Conservation (phyloP, 2,888 invertebrate genomes). For the Sycophila texana region DNA sequence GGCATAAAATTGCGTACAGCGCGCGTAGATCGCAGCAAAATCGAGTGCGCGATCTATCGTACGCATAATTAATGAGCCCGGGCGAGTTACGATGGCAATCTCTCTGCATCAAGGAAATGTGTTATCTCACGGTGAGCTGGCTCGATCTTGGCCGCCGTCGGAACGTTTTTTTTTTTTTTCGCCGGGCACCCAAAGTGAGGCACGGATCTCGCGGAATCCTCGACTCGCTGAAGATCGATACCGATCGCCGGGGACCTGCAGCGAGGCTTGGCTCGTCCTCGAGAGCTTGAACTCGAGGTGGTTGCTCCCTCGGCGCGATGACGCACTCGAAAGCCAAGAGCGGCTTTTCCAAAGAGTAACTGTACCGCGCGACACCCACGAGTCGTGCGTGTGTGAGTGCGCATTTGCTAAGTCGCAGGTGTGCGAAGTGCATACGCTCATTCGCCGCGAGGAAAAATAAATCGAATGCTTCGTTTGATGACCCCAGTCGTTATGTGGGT, state of each 20-base stretch:
- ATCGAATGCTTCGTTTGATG: too few species aligned
- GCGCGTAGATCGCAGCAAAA: too few species aligned
- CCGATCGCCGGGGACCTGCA: not conserved
- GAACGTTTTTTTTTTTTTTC: not conserved
- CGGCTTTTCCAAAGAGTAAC: slow-evolving; percentile 60
- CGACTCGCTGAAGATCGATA: not conserved
- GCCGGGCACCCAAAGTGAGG: not conserved
- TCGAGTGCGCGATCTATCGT: too few species aligned
- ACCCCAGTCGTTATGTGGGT: too few species aligned
- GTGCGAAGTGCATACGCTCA: slow-evolving; percentile 31
- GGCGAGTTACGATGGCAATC: not conserved
- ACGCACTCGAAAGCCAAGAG: slow-evolving; percentile 53
- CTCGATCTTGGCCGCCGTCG: not conserved
- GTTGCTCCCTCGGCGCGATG: slow-evolving; percentile 55
- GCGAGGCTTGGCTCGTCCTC: not conserved
- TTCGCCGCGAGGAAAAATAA: slow-evolving; percentile 12
- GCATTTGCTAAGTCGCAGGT: slow-evolving; percentile 4
- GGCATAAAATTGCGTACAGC: too few species aligned
- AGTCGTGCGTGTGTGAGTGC: slow-evolving; percentile 1
- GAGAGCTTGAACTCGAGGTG: slow-evolving; percentile 38
- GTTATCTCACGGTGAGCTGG: not conserved
- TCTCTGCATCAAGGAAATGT: not conserved
- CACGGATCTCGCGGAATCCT: too few species aligned
- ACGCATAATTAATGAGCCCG: slow-evolving; percentile 5
- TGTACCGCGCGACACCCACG: slow-evolving; percentile 60